Conservation (phyloP, 2,888 invertebrate genomes). For the Linyphia triangularis region DNA sequence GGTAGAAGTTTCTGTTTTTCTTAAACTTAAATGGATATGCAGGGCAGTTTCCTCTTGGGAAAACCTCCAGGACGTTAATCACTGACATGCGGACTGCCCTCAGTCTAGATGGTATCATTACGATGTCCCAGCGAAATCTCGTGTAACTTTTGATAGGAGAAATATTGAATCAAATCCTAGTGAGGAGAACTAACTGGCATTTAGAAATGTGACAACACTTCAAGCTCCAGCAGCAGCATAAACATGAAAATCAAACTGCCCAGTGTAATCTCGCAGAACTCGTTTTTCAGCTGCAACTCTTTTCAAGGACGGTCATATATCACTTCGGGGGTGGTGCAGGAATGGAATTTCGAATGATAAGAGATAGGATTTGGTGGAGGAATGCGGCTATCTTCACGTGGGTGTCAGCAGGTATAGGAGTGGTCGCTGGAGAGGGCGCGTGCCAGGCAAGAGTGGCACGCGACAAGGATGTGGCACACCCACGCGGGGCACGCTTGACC, state of each 20-base stretch:
- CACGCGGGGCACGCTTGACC: conserved; percentile 44
- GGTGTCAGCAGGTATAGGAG: conserved; percentile 50
- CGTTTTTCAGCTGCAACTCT: not conserved
- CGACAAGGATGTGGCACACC: conserved; percentile 56
- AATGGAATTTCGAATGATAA: not conserved
- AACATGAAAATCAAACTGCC: not conserved
- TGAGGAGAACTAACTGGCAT: too few relatives aligned
- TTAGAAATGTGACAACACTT: too few relatives aligned
- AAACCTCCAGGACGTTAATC: too few relatives aligned
- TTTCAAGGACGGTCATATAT: conserved; percentile 61
- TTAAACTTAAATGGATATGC: too few relatives aligned
- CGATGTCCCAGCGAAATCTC: too few relatives aligned
- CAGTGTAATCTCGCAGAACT: not conserved
- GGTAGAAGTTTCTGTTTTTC: too few relatives aligned
- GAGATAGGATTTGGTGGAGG: not conserved
- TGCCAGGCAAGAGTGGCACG: conserved; percentile 55
- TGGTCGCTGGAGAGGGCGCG: conserved; percentile 34
- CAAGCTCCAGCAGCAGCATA: not conserved
- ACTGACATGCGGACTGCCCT: too few relatives aligned
- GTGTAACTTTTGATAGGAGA: too few relatives aligned
- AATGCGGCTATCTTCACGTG: conserved; percentile 41
- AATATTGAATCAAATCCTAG: too few relatives aligned
- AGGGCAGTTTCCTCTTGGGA: too few relatives aligned
- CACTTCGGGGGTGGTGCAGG: not conserved
- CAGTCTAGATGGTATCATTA: too few relatives aligned